These are phyloP conservation scores for Panagrolaimus sp. DNA, from an alignment of 1,140 invertebrate species.

Conservation along the genomic window DNA sequence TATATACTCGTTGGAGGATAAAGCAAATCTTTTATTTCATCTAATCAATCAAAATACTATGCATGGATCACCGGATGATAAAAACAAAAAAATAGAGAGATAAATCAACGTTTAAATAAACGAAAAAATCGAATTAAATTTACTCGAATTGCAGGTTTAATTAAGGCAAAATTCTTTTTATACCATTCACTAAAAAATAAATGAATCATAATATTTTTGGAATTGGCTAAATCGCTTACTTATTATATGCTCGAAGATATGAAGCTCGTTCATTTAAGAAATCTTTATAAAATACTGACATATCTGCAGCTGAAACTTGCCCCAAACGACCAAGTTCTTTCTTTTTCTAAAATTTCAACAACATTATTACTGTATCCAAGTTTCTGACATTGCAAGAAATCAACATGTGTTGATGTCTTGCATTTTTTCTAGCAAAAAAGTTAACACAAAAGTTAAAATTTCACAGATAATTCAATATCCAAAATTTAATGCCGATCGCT, in stretches of 20 bases:
- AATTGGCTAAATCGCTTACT: constrained; percentile 24
- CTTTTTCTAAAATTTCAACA: constrained; percentile 43
- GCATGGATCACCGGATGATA: too few relatives aligned
- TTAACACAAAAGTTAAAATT: too few relatives aligned
- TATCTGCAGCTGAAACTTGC: constrained; percentile 49
- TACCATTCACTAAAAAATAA: constrained; percentile 53
- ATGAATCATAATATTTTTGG: neutral
- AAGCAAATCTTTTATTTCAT: too few relatives aligned
- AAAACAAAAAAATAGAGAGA: neutral
- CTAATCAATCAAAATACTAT: too few relatives aligned
- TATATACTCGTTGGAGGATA: too few relatives aligned
- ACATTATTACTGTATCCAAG: too few relatives aligned
- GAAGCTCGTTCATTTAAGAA: constrained; percentile 45
- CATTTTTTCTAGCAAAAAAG: constrained; percentile 31
- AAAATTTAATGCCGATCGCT: too few relatives aligned
- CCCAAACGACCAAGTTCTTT: constrained; percentile 42
- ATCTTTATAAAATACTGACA: constrained; percentile 49
- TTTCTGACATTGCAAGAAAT: too few relatives aligned
- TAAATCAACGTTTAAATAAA: constrained; percentile 40
- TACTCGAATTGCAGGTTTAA: constrained; percentile 52
- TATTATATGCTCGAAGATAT: constrained; percentile 45
- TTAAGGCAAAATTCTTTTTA: constrained; percentile 44
- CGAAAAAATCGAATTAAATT: constrained; percentile 44
- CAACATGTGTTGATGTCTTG: too few relatives aligned
- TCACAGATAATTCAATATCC: too few relatives aligned